Percentiles rank a stretch among this genome's conserved stretches.
Evolutionary conservation across 2,113 vertebrate genomes (phyloP).

Genomic region (Stegostoma tigrinum): DNA sequence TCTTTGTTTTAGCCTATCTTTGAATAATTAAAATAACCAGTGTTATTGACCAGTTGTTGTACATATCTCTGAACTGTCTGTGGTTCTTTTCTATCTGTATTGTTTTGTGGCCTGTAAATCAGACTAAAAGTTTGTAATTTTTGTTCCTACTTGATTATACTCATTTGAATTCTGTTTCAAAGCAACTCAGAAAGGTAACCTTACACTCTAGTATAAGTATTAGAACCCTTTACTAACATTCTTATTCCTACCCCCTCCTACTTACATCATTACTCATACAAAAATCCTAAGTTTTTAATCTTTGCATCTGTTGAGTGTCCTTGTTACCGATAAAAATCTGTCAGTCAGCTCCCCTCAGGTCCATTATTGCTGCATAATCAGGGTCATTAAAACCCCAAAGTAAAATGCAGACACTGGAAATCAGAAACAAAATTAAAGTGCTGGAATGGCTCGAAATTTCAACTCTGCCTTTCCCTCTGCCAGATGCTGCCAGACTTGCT

Average conservation of each 20-base stretch:
- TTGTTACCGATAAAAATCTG: background rate
- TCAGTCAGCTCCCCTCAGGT: background rate
- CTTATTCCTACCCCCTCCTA: background rate
- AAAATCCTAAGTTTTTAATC: background rate
- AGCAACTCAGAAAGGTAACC: background rate
- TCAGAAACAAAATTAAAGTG: too few relatives aligned
- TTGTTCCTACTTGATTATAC: background rate
- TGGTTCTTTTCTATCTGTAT: background rate
- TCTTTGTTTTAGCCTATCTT: background rate
- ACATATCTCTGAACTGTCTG: background rate
- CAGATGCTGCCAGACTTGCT: too few relatives aligned
- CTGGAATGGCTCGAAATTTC: too few relatives aligned
- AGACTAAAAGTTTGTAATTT: background rate
- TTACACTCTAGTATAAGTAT: background rate
- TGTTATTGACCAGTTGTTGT: background rate
- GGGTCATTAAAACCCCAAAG: background rate
- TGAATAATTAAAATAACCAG: background rate
- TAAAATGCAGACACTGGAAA: too few relatives aligned
- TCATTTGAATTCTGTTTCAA: background rate
- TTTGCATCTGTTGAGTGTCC: background rate
- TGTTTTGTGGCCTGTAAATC: background rate
- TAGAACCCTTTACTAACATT: background rate
- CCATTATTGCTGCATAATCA: background rate
- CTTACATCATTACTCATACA: background rate
- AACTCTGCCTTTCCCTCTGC: too few relatives aligned